phyloP scores from a whole-genome alignment of 2,888 invertebrate species.

The Polydrusus cervinus region DNA sequence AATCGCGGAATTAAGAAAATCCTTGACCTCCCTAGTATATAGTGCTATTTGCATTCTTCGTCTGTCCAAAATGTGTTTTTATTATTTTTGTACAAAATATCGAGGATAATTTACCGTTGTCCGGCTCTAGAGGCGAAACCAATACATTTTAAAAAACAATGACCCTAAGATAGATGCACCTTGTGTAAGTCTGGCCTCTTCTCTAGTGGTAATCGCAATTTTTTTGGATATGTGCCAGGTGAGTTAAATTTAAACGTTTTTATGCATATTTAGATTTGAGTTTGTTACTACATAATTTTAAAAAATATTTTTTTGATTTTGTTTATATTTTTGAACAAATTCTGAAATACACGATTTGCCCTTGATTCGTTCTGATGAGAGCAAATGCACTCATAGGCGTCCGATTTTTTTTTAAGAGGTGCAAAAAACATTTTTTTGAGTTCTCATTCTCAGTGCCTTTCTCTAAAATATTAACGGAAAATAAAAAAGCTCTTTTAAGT shows the following conservation, averaged over 20 bases:
- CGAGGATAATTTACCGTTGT: not conserved
- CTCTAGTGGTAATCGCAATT: conserved; percentile 42
- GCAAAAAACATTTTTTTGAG: too few species aligned
- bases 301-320: not conserved
- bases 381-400: conserved; percentile 29
- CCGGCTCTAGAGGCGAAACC: conserved; percentile 53
- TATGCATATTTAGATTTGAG: not conserved
- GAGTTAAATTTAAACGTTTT: conserved; percentile 17
- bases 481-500: too few species aligned
- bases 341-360: conserved; percentile 25
- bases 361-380: conserved; percentile 32
- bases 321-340: not conserved
- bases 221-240: conserved; percentile 42
- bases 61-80: too few species aligned
- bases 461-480: too few species aligned
- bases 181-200: conserved; percentile 36
- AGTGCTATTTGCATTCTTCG: too few species aligned
- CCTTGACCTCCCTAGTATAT: too few species aligned
- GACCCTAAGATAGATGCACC: conserved; percentile 55
- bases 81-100: not conserved
- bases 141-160: conserved; percentile 59
- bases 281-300: conserved; percentile 3
- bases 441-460: too few species aligned
- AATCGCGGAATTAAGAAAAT: too few species aligned
- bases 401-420: conserved; percentile 13